A percentile compares a stretch with the other conserved stretches of the same genome.
These are phyloP conservation scores for Nannoperca australis DNA, from an alignment of 2,797 vertebrate species.

Conservation along the genomic window DNA sequence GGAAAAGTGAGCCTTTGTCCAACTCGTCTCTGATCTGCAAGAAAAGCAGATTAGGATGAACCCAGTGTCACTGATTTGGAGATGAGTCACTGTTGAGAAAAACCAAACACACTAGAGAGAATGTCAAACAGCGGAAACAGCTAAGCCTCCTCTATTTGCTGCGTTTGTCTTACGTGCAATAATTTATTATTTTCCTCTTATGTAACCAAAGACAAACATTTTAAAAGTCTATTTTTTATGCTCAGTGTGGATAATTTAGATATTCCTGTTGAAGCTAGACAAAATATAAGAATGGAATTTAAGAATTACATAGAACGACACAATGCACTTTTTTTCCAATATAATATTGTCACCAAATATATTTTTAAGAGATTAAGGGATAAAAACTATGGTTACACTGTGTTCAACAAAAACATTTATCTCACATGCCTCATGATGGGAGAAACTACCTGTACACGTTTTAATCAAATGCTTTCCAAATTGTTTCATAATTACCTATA, in stretches of 20 bases:
- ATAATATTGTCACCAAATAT: not conserved
- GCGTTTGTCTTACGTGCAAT: conserved; percentile 4
- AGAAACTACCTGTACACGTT: conserved; percentile 76
- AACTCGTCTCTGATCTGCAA: conserved; percentile 73
- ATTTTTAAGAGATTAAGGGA: conserved; percentile 30
- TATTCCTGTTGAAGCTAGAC: not conserved
- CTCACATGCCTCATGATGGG: conserved; percentile 52
- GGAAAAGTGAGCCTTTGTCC: conserved; percentile 71
- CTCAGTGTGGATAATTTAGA: not conserved
- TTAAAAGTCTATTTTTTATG: not conserved
- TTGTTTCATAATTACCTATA: conserved; percentile 83
- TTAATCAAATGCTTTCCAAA: conserved; percentile 80
- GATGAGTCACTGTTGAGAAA: conserved; percentile 74
- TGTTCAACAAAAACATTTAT: conserved; percentile 54
- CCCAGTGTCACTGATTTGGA: conserved; percentile 81
- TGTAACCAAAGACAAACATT: not conserved
- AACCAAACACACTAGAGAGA: conserved; percentile 82
- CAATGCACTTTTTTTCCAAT: not conserved
- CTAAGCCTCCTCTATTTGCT: conserved; percentile 48
- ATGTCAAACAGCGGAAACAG: conserved; percentile 75
- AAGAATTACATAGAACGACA: not conserved
- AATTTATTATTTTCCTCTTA: conserved; percentile 3
- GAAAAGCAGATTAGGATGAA: conserved; percentile 84
- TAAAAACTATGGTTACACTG: conserved; percentile 23
- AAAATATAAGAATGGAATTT: not conserved